Evolutionary conservation across 2,888 invertebrate genomes (phyloP).

Genomic region (Blomia tropicalis): DNA sequence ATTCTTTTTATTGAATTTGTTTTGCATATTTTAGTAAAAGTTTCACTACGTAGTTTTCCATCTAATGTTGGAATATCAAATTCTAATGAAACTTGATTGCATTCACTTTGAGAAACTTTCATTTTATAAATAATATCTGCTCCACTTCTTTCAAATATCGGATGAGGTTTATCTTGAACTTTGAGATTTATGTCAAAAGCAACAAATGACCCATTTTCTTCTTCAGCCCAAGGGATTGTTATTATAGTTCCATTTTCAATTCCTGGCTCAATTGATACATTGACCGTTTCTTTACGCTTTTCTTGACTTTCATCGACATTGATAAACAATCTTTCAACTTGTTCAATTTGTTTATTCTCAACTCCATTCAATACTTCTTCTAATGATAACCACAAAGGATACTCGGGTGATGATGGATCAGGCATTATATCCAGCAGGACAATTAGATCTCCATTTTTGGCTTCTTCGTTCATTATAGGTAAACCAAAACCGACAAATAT

Average conservation of each 20-base stretch:
- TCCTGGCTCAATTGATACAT: neutral
- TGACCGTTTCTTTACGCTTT: too few species aligned
- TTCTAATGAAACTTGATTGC: neutral
- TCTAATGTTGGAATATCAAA: neutral
- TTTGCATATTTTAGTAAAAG: neutral
- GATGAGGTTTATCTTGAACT: neutral
- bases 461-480: neutral
- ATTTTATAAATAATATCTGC: neutral
- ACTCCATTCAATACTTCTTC: neutral
- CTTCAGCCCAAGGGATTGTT: too few species aligned
- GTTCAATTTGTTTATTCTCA: neutral
- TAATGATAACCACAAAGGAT: neutral
- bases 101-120: neutral
- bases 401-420: neutral
- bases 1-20: neutral
- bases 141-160: neutral
- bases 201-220: too few species aligned
- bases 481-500: neutral
- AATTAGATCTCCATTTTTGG: neutral
- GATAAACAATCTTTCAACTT: neutral
- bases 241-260: neutral
- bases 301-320: too few species aligned
- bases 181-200: too few species aligned
- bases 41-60: neutral
- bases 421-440: neutral